Evolutionary conservation across 1,140 invertebrate species (phyloP).

Genomic region (Nymphalis io): DNA sequence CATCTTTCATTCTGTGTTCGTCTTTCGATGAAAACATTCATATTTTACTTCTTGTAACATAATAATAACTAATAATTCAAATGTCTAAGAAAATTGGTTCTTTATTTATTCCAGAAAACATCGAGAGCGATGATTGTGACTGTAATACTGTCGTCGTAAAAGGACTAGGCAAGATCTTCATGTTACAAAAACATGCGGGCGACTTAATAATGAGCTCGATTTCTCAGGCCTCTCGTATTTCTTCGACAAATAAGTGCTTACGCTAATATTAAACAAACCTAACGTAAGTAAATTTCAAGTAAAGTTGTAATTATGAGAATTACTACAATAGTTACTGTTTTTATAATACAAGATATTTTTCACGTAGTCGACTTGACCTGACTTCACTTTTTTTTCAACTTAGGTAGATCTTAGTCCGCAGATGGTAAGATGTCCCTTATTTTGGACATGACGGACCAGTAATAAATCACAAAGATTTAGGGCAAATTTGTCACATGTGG

Average conservation of each 20-base stretch:
- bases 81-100: neutral
- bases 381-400: neutral
- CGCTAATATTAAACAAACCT: neutral
- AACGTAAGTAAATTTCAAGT: neutral
- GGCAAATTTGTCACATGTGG: constrained; percentile 64
- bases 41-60: too few species aligned
- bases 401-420: neutral
- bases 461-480: constrained; percentile 63
- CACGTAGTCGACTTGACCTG: too few species aligned
- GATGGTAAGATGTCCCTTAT: neutral
- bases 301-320: neutral
- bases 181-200: constrained; percentile 27
- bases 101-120: neutral
- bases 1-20: too few species aligned
- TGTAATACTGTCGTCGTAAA: neutral
- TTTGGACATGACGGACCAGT: constrained; percentile 22
- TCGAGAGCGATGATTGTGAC: neutral
- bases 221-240: constrained; percentile 27
- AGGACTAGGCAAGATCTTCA: constrained; percentile 5
- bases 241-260: neutral
- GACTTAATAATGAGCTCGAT: constrained; percentile 4
- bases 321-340: too few species aligned
- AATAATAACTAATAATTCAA: too few species aligned
- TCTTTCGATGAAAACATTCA: too few species aligned
- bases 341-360: too few species aligned